A percentile compares a stretch with the other conserved stretches of the same genome.
phyloP scores from a whole-genome alignment of 1,140 invertebrate genomes.

The Anoplolepis gracilipes region DNA sequence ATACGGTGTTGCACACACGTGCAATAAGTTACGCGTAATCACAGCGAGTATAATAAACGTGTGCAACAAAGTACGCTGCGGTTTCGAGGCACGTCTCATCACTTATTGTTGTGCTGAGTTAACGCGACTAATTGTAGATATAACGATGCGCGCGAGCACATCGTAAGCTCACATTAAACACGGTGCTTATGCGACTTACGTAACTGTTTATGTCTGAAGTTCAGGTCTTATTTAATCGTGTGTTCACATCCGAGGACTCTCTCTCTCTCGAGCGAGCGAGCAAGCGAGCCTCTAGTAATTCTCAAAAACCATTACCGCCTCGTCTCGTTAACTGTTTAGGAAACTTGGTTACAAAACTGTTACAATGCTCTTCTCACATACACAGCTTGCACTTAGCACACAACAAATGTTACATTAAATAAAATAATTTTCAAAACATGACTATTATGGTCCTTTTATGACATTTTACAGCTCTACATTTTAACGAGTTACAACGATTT shows the following conservation, averaged over 20 bases:
- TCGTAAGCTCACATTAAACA: slow-evolving; percentile 16
- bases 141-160: not conserved
- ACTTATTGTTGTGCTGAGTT: slow-evolving; percentile 35
- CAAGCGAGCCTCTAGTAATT: slow-evolving; percentile 18
- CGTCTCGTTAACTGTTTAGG: not conserved
- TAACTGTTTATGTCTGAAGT: slow-evolving; percentile 34
- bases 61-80: slow-evolving; percentile 29
- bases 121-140: slow-evolving; percentile 54
- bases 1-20: not conserved
- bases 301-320: slow-evolving; percentile 41
- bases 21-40: slow-evolving; percentile 39
- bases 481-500: not conserved
- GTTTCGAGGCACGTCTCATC: slow-evolving; percentile 17
- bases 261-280: too few species aligned
- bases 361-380: not conserved
- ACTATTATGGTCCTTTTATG: not conserved
- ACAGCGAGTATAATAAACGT: slow-evolving; percentile 39
- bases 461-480: not conserved
- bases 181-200: slow-evolving; percentile 23
- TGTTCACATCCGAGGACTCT: not conserved
- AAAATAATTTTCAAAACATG: slow-evolving; percentile 6
- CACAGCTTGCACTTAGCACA: not conserved
- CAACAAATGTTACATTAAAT: not conserved
- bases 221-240: not conserved
- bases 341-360: not conserved